phyloP scores from a whole-genome alignment of 2,888 invertebrate species.

The Pilophorus perplexus region DNA sequence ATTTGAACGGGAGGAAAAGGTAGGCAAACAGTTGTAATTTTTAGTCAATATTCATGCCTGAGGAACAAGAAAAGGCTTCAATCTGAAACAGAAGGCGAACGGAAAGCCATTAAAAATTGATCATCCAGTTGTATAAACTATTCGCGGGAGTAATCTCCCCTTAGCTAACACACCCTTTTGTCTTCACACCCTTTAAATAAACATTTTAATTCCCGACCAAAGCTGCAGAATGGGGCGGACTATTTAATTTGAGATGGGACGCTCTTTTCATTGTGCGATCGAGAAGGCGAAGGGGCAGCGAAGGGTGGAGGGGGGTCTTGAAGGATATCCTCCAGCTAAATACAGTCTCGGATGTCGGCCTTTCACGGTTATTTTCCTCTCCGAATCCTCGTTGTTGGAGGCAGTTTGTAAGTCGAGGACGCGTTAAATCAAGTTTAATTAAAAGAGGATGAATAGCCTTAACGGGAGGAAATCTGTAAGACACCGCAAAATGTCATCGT shows the following conservation, averaged over 20 bases:
- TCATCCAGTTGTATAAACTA: constrained; percentile 29
- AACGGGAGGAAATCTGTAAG: no score
- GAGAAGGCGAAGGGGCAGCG: neutral
- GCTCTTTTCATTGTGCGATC: constrained; percentile 24
- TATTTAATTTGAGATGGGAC: constrained; percentile 33
- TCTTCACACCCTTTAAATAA: constrained; percentile 40
- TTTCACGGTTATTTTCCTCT: no score
- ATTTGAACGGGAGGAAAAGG: no score
- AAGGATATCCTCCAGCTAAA: constrained; percentile 23
- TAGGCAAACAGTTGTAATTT: no score
- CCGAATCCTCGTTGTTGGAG: no score
- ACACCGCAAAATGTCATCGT: no score
- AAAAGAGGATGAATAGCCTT: no score
- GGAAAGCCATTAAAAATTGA: constrained; percentile 32
- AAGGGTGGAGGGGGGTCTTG: neutral
- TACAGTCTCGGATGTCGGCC: constrained; percentile 28
- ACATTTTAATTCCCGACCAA: constrained; percentile 39
- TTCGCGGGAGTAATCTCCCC: constrained; percentile 30
- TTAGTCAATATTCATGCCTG: constrained; percentile 8
- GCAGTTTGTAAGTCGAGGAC: no score
- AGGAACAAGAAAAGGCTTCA: constrained; percentile 5
- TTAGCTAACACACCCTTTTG: constrained; percentile 37
- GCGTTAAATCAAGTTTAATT: no score
- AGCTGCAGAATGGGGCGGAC: constrained; percentile 18
- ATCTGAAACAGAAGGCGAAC: constrained; percentile 23